Conservation (phyloP, 2,888 invertebrate genomes). For the Mythimna impura region DNA sequence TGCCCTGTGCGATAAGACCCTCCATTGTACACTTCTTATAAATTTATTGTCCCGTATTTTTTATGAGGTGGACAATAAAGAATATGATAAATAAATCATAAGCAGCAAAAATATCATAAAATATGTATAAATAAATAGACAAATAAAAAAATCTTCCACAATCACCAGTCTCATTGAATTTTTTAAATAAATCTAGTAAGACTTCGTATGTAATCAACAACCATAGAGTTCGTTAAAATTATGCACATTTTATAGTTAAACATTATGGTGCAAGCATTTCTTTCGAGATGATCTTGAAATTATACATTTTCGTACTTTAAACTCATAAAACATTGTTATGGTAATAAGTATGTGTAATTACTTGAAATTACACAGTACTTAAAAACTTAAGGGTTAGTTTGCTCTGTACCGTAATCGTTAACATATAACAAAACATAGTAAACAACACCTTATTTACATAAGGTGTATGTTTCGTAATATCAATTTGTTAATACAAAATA, state of each 20-base stretch:
- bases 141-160: background rate
- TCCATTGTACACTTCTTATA: too few species aligned
- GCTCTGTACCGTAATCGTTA: conserved; percentile 20
- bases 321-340: background rate
- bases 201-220: background rate
- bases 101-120: too few species aligned
- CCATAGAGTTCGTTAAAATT: background rate
- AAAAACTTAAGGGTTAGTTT: background rate
- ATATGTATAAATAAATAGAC: too few species aligned
- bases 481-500: conserved; percentile 34
- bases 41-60: too few species aligned
- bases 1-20: too few species aligned
- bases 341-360: background rate
- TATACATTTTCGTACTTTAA: background rate
- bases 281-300: conserved; percentile 5
- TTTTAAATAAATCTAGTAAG: background rate
- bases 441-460: conserved; percentile 42
- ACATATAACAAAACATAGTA: conserved; percentile 7
- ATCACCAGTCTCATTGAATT: background rate
- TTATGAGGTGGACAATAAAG: too few species aligned
- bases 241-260: background rate
- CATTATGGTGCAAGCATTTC: background rate
- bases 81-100: too few species aligned
- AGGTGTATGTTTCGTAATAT: conserved; percentile 26
- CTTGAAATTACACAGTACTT: conserved; percentile 11